Evolutionary conservation across 1,140 invertebrate species (phyloP), one percentile per base, ranked within the genome.

Genomic region (Lepidostoma basale): DNA sequence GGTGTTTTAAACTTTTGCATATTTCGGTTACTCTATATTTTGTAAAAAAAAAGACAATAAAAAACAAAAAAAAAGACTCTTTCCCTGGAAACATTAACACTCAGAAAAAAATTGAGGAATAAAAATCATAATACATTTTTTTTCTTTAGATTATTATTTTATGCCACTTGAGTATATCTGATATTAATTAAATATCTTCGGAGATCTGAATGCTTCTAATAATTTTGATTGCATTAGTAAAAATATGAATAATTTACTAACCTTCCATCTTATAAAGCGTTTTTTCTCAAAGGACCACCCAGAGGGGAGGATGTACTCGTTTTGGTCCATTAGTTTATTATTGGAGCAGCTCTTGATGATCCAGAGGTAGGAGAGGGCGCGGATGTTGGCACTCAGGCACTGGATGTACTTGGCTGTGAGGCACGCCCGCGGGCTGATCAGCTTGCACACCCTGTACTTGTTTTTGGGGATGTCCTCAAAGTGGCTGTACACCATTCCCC

Each of bases 381-480:
- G 71, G 2, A 88, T 84, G 16, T 84, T 83, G 2, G 82, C 83
- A 0, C 84, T 84, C 2, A 88, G 70, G 65, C 86, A 87, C 25
- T 85, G 78, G 28, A 88, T 78, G 69, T 83, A 85, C 62, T 87
- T 88, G 1, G 82, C 83, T 1, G 86, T 87, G n/a, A 81, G 77
- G 62, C 85, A 87, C 0, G 87, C 86, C 28, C 86, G 76, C 0
- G 87, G 85, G 0, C 86, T 83, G 20, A 88, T 85, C 2, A 87
- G 74, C 56, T 81, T 83, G 33, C 82, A 85, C 1, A 78, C 78
- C 0, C 74, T 64, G 59, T 87, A 87, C 10, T 87, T 84, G 25
- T 76, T 78, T 65, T 80, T 75, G 6, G 86, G 85, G 22, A 88
- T 79, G 33, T 85, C 79, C 56, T 85, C 82, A 69, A 88, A 87